Evolutionary conservation across 1,140 invertebrate species (phyloP).

Genomic region (Lucilia sericata): DNA sequence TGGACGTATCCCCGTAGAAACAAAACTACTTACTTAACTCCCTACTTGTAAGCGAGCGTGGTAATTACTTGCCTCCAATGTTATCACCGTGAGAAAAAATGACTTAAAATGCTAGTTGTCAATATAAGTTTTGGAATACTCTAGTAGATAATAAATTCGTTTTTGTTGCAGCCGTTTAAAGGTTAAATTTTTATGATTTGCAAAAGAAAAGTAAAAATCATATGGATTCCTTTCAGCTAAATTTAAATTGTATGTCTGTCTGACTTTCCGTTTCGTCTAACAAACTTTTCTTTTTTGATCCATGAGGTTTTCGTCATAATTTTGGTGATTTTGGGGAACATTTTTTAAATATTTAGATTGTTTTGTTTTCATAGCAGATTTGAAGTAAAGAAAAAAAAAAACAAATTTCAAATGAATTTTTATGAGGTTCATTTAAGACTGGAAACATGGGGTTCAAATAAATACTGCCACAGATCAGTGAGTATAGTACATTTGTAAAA

Average conservation of each 20-base stretch:
- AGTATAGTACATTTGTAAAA: too few species aligned
- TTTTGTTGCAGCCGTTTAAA: neutral
- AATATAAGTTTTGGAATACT: too few species aligned
- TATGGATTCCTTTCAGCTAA: neutral
- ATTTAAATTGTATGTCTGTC: neutral
- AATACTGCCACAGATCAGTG: neutral
- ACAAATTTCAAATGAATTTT: neutral
- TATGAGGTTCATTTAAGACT: slow-evolving; percentile 6
- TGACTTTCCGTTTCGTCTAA: neutral
- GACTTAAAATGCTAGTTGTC: too few species aligned
- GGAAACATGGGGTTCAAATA: neutral
- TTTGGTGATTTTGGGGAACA: neutral
- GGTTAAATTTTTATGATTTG: neutral
- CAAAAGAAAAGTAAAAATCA: neutral
- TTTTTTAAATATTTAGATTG: neutral
- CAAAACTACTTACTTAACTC: too few species aligned
- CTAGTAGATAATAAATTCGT: too few species aligned
- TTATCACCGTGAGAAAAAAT: too few species aligned
- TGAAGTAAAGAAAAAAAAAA: neutral
- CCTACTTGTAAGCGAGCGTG: too few species aligned
- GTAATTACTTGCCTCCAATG: too few species aligned
- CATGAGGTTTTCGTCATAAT: neutral
- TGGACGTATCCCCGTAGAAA: too few species aligned
- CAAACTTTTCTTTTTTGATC: neutral
- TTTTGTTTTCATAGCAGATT: neutral